Evolutionary conservation across 2,888 invertebrate genomes (phyloP), one percentile per base, ranked within the genome.

Genomic region (Drosophila subquinaria): DNA sequence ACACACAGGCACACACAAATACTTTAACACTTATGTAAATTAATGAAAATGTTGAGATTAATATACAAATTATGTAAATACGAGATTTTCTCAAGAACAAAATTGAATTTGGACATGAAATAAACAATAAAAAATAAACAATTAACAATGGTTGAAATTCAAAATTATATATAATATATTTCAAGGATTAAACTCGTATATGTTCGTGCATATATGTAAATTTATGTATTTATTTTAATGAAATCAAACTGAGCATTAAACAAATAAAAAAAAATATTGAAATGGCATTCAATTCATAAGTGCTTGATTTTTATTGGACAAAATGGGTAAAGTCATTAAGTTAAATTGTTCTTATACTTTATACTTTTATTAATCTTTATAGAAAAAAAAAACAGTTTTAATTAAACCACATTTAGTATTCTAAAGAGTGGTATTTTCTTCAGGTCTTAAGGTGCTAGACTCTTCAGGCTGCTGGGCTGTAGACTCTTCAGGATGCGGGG

Each of bases 141-240:
- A 67, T 59, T 65, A 50, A 66, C 57, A 17, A 70, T 51, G 63
- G 69, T 76, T 72, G 43, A 76, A 73, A 79, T 79, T 79, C 61
- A 69, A 89, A 69, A 82, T 63, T 72, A 67, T 66, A 74, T 73
- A 60, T 47, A 73, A 66, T 45, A 75, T 67, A 76, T 67, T 63
- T 65, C 23, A 74, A 71, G 63, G 57, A 72, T 69, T 73, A 73
- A 38, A 48, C 47, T 62, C 76, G 70, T 62, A 77, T 73, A 68
- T 73, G 62, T 76, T 69, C 56, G 67, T 69, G n/a, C 62, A 55
- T 47, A 77, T 71, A 65, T 30, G 65, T 33, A 76, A 73, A 76
- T 81, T 70, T 78, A 80, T 80, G 69, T 82, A 76, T 72, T 83
- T 79, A 81, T 79, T 79, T 74, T 67, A 77, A 65, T 53, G 63